Base-by-base conservation (phyloP, 2,113 vertebrate genomes). In the Psammodynastes pulverulentus region DNA sequence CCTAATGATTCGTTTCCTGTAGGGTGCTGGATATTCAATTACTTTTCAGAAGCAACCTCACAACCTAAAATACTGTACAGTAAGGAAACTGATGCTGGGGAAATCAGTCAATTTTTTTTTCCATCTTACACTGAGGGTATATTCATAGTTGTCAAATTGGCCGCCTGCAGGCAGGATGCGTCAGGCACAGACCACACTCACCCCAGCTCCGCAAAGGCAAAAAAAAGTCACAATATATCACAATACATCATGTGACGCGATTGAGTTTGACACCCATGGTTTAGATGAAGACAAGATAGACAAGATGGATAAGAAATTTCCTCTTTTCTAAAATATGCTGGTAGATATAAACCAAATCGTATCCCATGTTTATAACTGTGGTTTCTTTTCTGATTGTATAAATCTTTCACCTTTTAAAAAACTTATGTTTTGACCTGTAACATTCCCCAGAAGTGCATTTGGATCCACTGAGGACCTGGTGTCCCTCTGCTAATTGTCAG, bases 391-490 rank as follows among this genome's bases (percentile, higher is more conserved):
- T 79, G 72, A 79, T 43, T 79, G 17, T 43, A 43, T 79, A 79
- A 21, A 79, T 9, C 17, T 43, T 79, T 79, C 34, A 43, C 72
- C 34, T 43, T 79, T 21, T 43, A 21, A 7, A 8, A 87, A 56
- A 26, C 24, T 54, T 21, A 43, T 5, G 0, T 43, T 39, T 90
- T 72, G n/a, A 84, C 72, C 56, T 90, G 62, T 43, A 24, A 90
- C 2, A 1, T 3, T 97, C 94, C 13, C 89, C 94, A 99, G 99
- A 98, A 96, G 98, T 99, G 92, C 98, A 99, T 94, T 86, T 99
- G 98, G 99, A 99, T 93, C 99, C 99, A 39, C 97, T 95, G 94
- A 98, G 98, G 91, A 98, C 98, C 0, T 99, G 99, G 99, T 99
- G 99, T 91, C 99, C 99, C 1, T 96, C 98, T 8, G 95, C 98